Conservation (phyloP, 1,140 invertebrate species). For the Anadara kagoshimensis region DNA sequence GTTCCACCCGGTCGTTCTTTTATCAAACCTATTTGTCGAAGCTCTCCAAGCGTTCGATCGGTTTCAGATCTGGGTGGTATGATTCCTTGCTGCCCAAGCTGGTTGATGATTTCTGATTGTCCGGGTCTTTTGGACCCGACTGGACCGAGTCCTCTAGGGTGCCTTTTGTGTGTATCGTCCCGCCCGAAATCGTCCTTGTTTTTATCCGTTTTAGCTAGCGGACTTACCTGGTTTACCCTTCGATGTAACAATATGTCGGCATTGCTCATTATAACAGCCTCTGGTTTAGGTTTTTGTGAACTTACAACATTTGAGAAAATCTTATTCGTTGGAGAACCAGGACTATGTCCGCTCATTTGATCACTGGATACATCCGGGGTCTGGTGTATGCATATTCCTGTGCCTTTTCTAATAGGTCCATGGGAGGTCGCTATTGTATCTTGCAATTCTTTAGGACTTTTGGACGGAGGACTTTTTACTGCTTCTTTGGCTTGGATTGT, state of each 20-base stretch:
- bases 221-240: not conserved
- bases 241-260: conserved; percentile 7
- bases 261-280: not conserved
- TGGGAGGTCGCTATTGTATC: no score
- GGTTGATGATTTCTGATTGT: conserved; percentile 15
- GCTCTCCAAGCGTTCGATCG: conserved; percentile 16
- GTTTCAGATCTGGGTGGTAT: conserved; percentile 9
- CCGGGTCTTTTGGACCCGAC: conserved; percentile 12
- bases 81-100: conserved; percentile 28
- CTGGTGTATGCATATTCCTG: no score
- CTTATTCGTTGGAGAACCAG: no score
- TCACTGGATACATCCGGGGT: no score
- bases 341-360: no score
- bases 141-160: not conserved
- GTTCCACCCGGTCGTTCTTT: conserved; percentile 8
- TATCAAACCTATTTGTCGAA: conserved; percentile 11
- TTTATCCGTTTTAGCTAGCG: not conserved
- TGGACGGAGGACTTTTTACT: no score
- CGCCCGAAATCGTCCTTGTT: not conserved
- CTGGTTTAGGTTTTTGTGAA: no score
- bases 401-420: no score
- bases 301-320: no score
- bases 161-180: not conserved
- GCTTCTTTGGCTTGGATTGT: no score
- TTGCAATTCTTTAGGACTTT: no score